These are phyloP conservation scores for Myotis findleyi DNA, from an alignment of 2,797 vertebrate species.

Conservation along the genomic window DNA sequence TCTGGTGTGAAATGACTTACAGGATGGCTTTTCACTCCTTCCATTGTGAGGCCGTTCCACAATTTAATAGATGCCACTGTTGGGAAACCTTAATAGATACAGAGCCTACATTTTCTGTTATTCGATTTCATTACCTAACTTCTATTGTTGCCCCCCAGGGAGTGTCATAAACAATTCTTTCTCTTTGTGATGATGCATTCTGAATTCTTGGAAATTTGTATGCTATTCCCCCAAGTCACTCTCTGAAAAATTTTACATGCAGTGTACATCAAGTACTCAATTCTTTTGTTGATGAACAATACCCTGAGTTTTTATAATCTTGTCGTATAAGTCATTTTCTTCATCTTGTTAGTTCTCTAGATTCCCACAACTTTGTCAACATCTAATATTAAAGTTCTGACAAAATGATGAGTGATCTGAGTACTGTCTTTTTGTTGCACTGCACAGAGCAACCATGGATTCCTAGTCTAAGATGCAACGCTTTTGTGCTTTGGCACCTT, in stretches of 20 bases:
- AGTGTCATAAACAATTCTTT: slow-evolving; percentile 47
- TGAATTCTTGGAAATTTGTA: slow-evolving; percentile 47
- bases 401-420: neutral
- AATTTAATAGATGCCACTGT: slow-evolving; percentile 54
- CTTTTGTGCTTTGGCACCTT: neutral
- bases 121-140: slow-evolving; percentile 65
- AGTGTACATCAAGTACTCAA: neutral
- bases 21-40: slow-evolving; percentile 41
- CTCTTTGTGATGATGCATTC: slow-evolving; percentile 16
- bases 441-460: neutral
- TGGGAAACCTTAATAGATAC: slow-evolving; percentile 57
- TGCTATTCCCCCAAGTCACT: neutral
- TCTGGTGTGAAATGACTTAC: slow-evolving; percentile 76
- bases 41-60: slow-evolving; percentile 37
- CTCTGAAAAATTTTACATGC: neutral
- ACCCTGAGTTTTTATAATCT: slow-evolving; percentile 27
- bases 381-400: neutral
- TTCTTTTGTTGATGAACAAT: slow-evolving; percentile 23
- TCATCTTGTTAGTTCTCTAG: neutral
- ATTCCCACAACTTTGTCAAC: slow-evolving; percentile 4
- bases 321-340: slow-evolving; percentile 36
- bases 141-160: slow-evolving; percentile 9
- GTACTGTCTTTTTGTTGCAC: neutral
- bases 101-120: slow-evolving; percentile 50
- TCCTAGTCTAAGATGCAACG: neutral